Evolutionary conservation across 2,888 invertebrate genomes (phyloP).

Genomic region (Celastrina argiolus): DNA sequence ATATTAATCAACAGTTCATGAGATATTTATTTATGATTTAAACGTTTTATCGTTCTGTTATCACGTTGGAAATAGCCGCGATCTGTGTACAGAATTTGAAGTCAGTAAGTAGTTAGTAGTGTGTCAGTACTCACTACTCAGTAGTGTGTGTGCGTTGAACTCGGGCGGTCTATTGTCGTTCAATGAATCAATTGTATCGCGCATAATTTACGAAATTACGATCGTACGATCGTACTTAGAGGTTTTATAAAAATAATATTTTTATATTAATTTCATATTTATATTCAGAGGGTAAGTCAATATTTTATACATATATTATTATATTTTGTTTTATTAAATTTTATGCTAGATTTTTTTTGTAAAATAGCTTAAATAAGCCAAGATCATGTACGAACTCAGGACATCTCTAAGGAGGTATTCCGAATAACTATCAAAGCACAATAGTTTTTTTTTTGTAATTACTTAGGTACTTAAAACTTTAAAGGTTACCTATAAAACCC

Average conservation of each 20-base stretch:
- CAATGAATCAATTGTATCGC: slow-evolving; percentile 8
- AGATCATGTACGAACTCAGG: too few relatives aligned
- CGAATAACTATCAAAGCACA: too few relatives aligned
- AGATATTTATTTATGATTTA: too few relatives aligned
- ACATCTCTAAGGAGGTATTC: too few relatives aligned
- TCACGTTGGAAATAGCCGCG: not conserved
- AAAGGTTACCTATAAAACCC: too few relatives aligned
- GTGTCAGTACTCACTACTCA: not conserved
- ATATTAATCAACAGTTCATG: too few relatives aligned
- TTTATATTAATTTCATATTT: not conserved
- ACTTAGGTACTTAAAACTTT: too few relatives aligned
- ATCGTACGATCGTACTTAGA: not conserved
- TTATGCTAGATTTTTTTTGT: too few relatives aligned
- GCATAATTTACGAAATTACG: slow-evolving; percentile 12
- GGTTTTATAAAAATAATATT: not conserved
- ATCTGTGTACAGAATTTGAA: not conserved
- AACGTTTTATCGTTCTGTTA: not conserved
- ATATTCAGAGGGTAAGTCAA: not conserved
- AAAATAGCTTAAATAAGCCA: too few relatives aligned
- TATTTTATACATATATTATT: not conserved
- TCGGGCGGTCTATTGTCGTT: slow-evolving; percentile 9
- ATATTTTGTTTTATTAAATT: not conserved
- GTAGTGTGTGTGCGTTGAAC: slow-evolving; percentile 3
- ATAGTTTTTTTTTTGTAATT: too few relatives aligned
- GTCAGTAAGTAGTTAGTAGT: too few relatives aligned